Conservation (phyloP, 2,888 invertebrate genomes). For the Dysmachus trigonus region DNA sequence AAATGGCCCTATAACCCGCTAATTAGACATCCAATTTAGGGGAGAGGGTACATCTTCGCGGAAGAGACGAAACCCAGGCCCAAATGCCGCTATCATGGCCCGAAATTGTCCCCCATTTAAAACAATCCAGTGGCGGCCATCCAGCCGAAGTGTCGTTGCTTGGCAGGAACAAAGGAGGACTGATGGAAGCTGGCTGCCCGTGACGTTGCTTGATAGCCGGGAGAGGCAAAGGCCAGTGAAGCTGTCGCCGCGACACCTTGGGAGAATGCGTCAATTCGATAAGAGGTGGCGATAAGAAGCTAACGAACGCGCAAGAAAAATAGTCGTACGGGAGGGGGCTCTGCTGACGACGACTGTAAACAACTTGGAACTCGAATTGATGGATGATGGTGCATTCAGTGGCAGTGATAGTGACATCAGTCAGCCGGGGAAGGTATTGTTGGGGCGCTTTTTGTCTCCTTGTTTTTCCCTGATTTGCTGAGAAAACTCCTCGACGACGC, state of each 20-base stretch:
- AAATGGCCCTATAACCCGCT: neutral
- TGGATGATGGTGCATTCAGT: constrained; percentile 18
- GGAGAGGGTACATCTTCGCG: neutral
- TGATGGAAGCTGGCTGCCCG: neutral
- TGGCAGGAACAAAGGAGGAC: neutral
- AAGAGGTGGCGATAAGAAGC: neutral
- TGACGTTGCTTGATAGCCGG: neutral
- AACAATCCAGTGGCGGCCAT: neutral
- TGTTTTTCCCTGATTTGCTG: neutral
- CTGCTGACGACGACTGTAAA: neutral
- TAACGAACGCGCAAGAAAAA: constrained; percentile 12
- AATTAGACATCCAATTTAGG: neutral
- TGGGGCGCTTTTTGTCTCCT: neutral
- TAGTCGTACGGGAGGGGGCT: neutral
- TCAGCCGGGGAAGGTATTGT: neutral
- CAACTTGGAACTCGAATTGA: neutral
- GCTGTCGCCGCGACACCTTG: constrained; percentile 22
- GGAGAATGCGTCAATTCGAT: constrained; percentile 2
- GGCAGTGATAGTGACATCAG: constrained; percentile 8
- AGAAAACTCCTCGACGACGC: neutral
- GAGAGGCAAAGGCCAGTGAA: neutral
- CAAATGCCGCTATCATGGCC: neutral
- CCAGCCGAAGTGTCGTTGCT: neutral
- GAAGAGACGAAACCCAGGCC: neutral
- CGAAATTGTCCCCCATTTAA: neutral